These are phyloP conservation scores for Trogon surrucura DNA, from an alignment of 2,113 vertebrate species.

Conservation along the genomic window DNA sequence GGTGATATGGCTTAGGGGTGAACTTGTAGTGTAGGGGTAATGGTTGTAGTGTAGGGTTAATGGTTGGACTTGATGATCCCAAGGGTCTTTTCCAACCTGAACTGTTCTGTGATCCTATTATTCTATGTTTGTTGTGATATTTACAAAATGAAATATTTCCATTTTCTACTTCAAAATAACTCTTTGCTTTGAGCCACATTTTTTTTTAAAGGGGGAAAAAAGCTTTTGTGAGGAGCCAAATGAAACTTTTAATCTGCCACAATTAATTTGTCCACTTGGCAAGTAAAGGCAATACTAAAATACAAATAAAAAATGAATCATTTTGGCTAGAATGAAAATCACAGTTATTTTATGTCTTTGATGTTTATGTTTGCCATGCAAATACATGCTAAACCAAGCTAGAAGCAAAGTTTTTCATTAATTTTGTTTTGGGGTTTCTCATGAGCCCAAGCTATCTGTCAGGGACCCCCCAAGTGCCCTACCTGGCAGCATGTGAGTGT, in stretches of 20 bases:
- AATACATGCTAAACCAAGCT: not conserved
- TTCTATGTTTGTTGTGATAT: not conserved
- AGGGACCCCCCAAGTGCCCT: not conserved
- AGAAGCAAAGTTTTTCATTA: not conserved
- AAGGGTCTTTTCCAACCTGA: no score
- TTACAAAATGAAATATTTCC: not conserved
- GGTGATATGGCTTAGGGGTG: no score
- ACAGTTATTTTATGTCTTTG: not conserved
- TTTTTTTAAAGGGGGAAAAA: not conserved
- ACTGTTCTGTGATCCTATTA: no score
- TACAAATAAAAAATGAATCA: not conserved
- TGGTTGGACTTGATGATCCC: no score
- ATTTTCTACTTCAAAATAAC: not conserved
- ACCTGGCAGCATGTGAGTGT: not conserved
- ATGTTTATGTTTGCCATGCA: not conserved
- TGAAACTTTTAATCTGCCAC: not conserved
- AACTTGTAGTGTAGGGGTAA: no score
- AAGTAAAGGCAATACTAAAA: not conserved
- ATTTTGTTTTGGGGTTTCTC: not conserved
- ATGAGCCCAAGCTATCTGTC: not conserved
- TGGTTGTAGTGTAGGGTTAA: no score
- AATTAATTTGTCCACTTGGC: not conserved
- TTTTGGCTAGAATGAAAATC: slow-evolving; percentile 2
- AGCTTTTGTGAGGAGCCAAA: not conserved
- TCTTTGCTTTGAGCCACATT: not conserved